Base-by-base conservation (phyloP, 30 jellyfish, hydroid and myxozoan genomes). In the Calvadosia cruxmelitensis region DNA sequence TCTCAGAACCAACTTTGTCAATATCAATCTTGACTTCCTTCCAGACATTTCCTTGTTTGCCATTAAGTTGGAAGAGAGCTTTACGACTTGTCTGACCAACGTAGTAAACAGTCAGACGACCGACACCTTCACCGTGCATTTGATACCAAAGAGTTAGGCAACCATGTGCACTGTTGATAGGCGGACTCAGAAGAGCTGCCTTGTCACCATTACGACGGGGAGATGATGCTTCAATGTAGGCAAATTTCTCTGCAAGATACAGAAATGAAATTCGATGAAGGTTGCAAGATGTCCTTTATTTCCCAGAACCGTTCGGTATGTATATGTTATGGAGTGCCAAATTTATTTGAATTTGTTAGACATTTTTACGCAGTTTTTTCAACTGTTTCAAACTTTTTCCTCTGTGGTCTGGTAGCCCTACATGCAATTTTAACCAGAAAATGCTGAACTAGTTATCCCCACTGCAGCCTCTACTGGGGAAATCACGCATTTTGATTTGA, bases 101-200 rank as follows among this genome's bases (percentile, higher is more conserved):
- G 28, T 71, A 5, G 49, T 0, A 1, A 28, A 85, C 94, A 27
- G 26, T 36, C 27, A 85, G 75, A 50, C 79, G 51, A 5, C 96
- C 96, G 76, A 85, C 72, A 3, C 85, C 76, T 32, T 71, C 26
- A 20, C 96, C 96, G 20, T 69, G 50, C 96, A 85, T 85, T 61
- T 85, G 85, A 50, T 85, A 85, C 96, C 96, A 85, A 62, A 85
- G 74, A 16, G 72, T 52, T 25, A 85, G 63, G 76, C 96, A 85
- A 72, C 96, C 96, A n/a, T 73, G 33, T 27, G 52, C 49, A 2
- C 52, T 52, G 16, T 63, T 50, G 27, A 85, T 25, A 29, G 35
- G 30, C 42, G 94, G 94, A 32, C 95, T 72, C 0, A 35, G 28
- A 27, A 85, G 67, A 0, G 34, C 29, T 1, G 96, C 96, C 31